Evolutionary conservation across 2,888 invertebrate species (phyloP).

Genomic region (Oxystoma pomonae): DNA sequence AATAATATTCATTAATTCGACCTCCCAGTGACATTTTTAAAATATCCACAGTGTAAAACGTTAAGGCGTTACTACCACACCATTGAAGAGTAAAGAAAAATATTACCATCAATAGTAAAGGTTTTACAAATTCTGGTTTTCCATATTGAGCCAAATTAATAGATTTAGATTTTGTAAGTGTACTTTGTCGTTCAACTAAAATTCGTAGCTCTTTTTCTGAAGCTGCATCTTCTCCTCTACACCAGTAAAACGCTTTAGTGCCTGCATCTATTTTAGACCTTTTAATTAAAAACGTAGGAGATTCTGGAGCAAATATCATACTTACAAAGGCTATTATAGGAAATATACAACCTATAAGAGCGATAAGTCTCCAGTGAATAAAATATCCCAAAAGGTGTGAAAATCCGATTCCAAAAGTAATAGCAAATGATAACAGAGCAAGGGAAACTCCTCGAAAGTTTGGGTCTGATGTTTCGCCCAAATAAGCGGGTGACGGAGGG

Average conservation of each 20-base stretch:
- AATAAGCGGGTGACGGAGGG: slow-evolving; percentile 31
- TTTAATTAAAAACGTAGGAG: slow-evolving; percentile 63
- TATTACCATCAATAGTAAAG: slow-evolving; percentile 56
- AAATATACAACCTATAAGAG: slow-evolving; percentile 38
- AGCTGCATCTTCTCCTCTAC: slow-evolving; percentile 47
- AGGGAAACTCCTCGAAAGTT: slow-evolving; percentile 52
- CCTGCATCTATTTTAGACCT: slow-evolving; percentile 56
- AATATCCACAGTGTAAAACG: slow-evolving; percentile 65
- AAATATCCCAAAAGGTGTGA: slow-evolving; percentile 63
- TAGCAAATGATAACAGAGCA: slow-evolving; percentile 58
- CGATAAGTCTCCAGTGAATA: slow-evolving; percentile 53
- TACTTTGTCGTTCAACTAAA: slow-evolving; percentile 38
- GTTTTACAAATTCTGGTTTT: slow-evolving; percentile 53
- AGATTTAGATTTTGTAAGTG: not conserved
- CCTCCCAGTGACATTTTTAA: slow-evolving; percentile 53
- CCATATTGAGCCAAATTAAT: not conserved
- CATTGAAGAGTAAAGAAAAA: slow-evolving; percentile 65
- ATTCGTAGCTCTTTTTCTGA: slow-evolving; percentile 51
- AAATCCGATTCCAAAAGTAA: slow-evolving; percentile 59
- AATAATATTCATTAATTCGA: slow-evolving; percentile 14
- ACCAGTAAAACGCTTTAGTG: slow-evolving; percentile 54
- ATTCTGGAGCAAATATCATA: slow-evolving; percentile 57
- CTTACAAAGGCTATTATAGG: slow-evolving; percentile 52
- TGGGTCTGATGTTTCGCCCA: slow-evolving; percentile 47
- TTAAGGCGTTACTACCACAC: slow-evolving; percentile 65